Evolutionary conservation across 2,888 invertebrate genomes (phyloP), one percentile per base, ranked within the genome.

Genomic region (Xylota sylvarum): DNA sequence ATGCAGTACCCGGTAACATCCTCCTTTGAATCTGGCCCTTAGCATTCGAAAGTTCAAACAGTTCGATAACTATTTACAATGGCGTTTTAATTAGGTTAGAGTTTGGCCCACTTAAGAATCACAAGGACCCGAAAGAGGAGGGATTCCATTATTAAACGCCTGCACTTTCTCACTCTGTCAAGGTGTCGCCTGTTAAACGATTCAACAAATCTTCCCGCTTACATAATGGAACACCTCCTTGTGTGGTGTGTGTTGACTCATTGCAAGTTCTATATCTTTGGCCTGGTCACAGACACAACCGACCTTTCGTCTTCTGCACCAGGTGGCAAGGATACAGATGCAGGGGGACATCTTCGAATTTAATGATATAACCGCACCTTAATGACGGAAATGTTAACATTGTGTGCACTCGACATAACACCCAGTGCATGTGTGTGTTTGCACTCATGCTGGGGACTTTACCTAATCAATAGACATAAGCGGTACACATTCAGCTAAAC

Each of bases 171-270:
- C 17, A 30, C 30, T 14, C 56, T 58, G 43, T 70, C 56, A 77
- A 64, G 58, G 82, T 82, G 77, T 82, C 10, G 37, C 37, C 76
- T 56, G 70, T 69, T 62, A 62, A 62, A 30, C 62, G 62, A 74
- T 74, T 43, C 62, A 40, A 70, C 55, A 62, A 62, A 81, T 62
- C 62, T 69, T 37, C 64, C 30, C 64, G 40, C 55, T 46, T 56
- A 76, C 69, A 67, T 48, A 62, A 67, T 55, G 52, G 9, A 62
- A 67, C 52, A 62, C 74, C 73, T 30, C 23, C 19, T 69, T 1
- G 10, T 27, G 17, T 19, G 12, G 7, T 46, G 30, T 27, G 23
- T 55, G 55, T 55, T 64, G 70, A 56, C 56, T 56, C 30, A 56
- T 9, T 56, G 55, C 56, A 56, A 19, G 43, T 30, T 19, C 52